Conservation (phyloP, 2,113 vertebrate genomes). For the Lichenostomus cassidix region DNA sequence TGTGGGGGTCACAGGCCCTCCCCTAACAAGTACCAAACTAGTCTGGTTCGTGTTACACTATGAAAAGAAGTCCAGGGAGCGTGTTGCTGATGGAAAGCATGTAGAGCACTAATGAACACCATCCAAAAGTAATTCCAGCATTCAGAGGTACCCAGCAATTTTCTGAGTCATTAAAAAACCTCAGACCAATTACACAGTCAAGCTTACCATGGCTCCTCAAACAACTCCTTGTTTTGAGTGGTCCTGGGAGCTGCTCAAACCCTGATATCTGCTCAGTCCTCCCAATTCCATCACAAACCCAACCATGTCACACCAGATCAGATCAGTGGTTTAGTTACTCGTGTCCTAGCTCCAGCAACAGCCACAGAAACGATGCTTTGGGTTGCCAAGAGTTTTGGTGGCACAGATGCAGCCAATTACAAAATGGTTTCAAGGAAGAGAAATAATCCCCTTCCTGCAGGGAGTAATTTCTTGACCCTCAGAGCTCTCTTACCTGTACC, state of each 20-base stretch:
- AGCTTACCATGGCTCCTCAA: background rate
- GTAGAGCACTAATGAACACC: conserved; percentile 48
- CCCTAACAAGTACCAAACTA: background rate
- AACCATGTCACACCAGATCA: background rate
- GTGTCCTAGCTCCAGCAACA: background rate
- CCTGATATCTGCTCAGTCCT: accelerated
- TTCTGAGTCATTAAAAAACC: conserved; percentile 42
- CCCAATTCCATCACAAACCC: background rate
- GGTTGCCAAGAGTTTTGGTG: background rate
- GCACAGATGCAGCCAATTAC: conserved; percentile 38
- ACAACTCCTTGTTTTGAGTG: background rate
- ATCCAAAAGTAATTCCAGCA: conserved; percentile 35
- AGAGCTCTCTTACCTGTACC: background rate
- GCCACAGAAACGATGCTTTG: background rate
- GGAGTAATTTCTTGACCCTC: background rate
- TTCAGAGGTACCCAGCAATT: conserved; percentile 41
- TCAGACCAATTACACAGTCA: conserved; percentile 20
- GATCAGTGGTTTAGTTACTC: background rate
- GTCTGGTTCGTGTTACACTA: background rate
- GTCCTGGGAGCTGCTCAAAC: background rate
- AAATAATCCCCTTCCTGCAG: conserved; percentile 25
- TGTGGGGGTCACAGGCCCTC: background rate
- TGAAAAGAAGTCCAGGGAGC: background rate
- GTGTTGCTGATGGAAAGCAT: conserved; percentile 44
- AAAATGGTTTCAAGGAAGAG: background rate